phyloP scores from a whole-genome alignment of 1,140 invertebrate species.

The Nixonia krombeini region DNA sequence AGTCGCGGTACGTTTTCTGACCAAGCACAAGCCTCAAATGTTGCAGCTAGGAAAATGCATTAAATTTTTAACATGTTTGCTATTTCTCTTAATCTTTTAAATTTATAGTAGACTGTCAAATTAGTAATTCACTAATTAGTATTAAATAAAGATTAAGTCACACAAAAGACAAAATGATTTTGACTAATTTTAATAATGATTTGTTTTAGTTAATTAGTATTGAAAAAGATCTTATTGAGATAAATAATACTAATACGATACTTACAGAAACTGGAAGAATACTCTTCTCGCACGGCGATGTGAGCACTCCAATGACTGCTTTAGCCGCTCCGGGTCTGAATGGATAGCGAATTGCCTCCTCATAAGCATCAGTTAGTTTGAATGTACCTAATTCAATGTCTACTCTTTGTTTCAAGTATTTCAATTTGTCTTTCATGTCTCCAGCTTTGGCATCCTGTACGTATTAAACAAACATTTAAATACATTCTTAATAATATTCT shows the following conservation, averaged over 20 bases:
- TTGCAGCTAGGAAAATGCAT: constrained; percentile 63
- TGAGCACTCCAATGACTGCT: constrained; percentile 72
- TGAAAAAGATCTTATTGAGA: too few species aligned
- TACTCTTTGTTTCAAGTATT: constrained; percentile 55
- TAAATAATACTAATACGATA: not conserved
- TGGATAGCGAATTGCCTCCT: constrained; percentile 74
- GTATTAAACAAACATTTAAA: constrained; percentile 15
- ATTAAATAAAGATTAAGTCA: too few species aligned
- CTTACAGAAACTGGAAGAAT: constrained; percentile 63
- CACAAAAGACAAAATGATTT: too few species aligned
- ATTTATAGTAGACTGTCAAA: too few species aligned
- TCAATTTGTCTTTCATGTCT: constrained; percentile 33
- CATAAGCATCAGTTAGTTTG: constrained; percentile 70
- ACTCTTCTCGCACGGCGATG: constrained; percentile 63
- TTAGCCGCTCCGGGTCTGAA: constrained; percentile 76
- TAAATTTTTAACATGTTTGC: not conserved
- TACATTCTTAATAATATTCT: constrained; percentile 1
- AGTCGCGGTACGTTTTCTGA: constrained; percentile 59
- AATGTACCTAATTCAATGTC: constrained; percentile 63
- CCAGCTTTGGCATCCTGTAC: constrained; percentile 58
- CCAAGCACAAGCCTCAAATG: constrained; percentile 65
- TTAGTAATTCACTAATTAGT: too few species aligned
- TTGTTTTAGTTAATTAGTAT: too few species aligned
- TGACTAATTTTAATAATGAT: too few species aligned
- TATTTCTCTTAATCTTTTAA: too few species aligned